phyloP scores from a whole-genome alignment of 2,888 invertebrate genomes.

The Serrognathus titanus region DNA sequence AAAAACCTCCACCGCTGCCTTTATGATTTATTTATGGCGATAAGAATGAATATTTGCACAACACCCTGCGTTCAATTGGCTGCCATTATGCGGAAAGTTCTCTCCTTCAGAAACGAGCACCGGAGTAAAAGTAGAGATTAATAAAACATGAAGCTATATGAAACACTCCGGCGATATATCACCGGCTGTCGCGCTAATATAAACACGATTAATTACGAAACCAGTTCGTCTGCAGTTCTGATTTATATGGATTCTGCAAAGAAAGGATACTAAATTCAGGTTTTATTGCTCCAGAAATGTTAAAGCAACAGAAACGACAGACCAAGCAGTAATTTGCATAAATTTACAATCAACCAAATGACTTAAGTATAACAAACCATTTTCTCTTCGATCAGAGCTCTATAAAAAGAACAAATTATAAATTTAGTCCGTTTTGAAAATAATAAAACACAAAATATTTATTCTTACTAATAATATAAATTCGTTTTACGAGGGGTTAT shows the following conservation, averaged over 20 bases:
- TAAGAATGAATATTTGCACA: background rate
- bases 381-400: too few relatives aligned
- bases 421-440: too few relatives aligned
- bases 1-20: background rate
- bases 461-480: too few relatives aligned
- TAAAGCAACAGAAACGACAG: too few relatives aligned
- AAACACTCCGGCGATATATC: slow-evolving; percentile 27
- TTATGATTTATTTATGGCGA: slow-evolving; percentile 3
- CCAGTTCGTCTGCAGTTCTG: slow-evolving; percentile 21
- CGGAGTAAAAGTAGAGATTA: slow-evolving; percentile 25
- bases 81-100: slow-evolving; percentile 1
- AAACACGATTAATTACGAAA: slow-evolving; percentile 31
- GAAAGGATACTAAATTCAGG: background rate
- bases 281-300: background rate
- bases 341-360: too few relatives aligned
- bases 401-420: too few relatives aligned
- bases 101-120: slow-evolving; percentile 1
- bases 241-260: slow-evolving; percentile 20
- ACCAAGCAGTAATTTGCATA: too few relatives aligned
- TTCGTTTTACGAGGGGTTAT: too few relatives aligned
- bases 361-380: too few relatives aligned
- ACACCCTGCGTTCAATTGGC: background rate
- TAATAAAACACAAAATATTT: too few relatives aligned
- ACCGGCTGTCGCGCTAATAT: slow-evolving; percentile 25
- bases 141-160: slow-evolving; percentile 27